Conservation (phyloP, 2,113 vertebrate genomes). For the Pedetes capensis region DNA sequence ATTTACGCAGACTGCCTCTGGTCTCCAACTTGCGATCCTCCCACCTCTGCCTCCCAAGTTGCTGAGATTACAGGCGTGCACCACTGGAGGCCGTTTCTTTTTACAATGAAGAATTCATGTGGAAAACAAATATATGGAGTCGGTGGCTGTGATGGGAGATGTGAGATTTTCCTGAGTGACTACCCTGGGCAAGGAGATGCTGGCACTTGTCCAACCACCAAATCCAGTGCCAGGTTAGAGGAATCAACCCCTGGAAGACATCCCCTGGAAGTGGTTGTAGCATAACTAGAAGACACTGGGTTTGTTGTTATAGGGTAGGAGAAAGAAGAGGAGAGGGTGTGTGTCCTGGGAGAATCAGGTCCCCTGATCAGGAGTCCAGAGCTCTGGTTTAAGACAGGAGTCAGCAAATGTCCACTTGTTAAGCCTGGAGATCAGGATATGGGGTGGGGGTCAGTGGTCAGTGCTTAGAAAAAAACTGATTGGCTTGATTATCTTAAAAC, state of each 20-base stretch:
- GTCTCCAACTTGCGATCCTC: too few species aligned
- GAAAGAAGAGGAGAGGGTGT: not conserved
- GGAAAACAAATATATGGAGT: not conserved
- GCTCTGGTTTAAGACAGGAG: accelerated
- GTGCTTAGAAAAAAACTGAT: not conserved
- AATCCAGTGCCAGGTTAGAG: too few species aligned
- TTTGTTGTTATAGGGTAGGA: too few species aligned
- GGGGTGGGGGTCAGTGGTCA: not conserved
- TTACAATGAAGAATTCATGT: too few species aligned
- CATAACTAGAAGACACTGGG: too few species aligned
- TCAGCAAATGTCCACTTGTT: not conserved
- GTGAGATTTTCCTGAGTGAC: accelerated
- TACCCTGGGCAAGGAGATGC: accelerated
- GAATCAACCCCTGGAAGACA: too few species aligned
- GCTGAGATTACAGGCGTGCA: too few species aligned
- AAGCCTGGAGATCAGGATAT: not conserved
- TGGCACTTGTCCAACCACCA: accelerated
- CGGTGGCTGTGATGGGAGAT: accelerated
- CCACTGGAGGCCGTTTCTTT: too few species aligned
- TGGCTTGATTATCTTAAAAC: not conserved
- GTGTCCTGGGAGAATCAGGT: accelerated
- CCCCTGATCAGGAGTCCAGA: not conserved
- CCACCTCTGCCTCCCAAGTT: too few species aligned
- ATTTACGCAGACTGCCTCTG: too few species aligned
- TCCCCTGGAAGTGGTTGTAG: not conserved